Base-by-base conservation (phyloP, 64 coral and sea anemone species). In the Platygyra sinensis region DNA sequence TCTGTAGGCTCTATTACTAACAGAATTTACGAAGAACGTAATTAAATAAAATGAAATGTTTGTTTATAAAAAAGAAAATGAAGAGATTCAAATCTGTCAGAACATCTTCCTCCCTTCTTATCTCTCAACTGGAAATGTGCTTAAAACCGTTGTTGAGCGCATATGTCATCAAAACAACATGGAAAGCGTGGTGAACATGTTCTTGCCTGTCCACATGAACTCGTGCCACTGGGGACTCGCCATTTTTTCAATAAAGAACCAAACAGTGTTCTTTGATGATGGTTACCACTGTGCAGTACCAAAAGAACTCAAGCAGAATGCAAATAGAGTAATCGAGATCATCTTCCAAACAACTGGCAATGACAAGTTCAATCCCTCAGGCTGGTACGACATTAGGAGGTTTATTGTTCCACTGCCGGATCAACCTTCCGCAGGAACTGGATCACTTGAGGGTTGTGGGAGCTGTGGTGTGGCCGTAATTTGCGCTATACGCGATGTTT, bases 191-290 rank as follows among this genome's bases (percentile, higher is more conserved):
- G 78, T 31, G 1, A 33, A 29, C 27, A 80, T 79, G 54, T 89
- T 89, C 27, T 36, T 77, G 60, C 87, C 87, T 49, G 73, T 78
- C 28, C 74, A 69, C 18, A 86, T 72, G 62, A 33, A 86, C 32
- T 51, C 5, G 18, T 22, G 24, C 8, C 82, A 86, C 42, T 86
- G 82, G 82, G 82, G 82, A 20, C 31, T 86, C 5, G 60, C 32
- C 0, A 67, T 86, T 3, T 72, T 86, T 24, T 71, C 61, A 24
- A 30, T 86, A 0, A 36, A 25, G 22, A 60, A 83, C 9, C 16
- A 67, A 38, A 72, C 63, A 39, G 62, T 86, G 16, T 67, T 62
- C 24, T 86, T 86, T 24, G 82, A 86, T 72, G 82, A 86, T 72
- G 82, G 64, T 1, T 51, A 46, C 32, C 82, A 86, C 59, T 86